Evolutionary conservation across 2,888 invertebrate genomes (phyloP).

Genomic region (Ctenicera cuprea): DNA sequence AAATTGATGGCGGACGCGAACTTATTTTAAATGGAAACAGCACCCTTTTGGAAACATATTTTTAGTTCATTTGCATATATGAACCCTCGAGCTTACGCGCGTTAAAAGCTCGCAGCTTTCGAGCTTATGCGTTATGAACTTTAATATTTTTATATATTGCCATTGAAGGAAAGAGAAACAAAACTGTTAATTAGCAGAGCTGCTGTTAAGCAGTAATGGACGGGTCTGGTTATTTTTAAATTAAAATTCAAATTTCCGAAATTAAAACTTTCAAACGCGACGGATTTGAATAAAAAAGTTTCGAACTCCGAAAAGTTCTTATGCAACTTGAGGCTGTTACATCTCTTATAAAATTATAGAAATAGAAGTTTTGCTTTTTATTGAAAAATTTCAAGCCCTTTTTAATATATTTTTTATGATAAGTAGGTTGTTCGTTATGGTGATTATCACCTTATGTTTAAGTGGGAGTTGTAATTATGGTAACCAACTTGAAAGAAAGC

Average conservation of each 20-base stretch:
- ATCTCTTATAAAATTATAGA: conserved; percentile 22
- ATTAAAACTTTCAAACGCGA: conserved; percentile 9
- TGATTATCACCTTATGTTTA: conserved; percentile 13
- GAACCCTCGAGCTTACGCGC: conserved; percentile 2
- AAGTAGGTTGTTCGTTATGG: conserved; percentile 8
- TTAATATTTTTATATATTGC: conserved; percentile 21
- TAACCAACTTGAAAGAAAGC: background rate
- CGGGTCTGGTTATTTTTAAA: conserved; percentile 16
- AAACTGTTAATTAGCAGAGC: conserved; percentile 12
- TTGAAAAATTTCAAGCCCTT: conserved; percentile 1
- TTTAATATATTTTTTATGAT: conserved; percentile 6
- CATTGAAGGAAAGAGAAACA: background rate
- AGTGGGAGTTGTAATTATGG: background rate
- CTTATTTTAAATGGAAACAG: conserved; percentile 33
- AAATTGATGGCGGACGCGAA: conserved; percentile 20
- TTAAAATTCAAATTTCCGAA: conserved; percentile 26
- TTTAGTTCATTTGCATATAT: conserved; percentile 31
- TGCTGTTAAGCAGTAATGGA: background rate
- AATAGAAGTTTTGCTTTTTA: conserved; percentile 14
- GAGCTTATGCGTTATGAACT: background rate
- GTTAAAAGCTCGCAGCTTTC: conserved; percentile 14
- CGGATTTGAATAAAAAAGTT: conserved; percentile 26
- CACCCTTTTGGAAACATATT: conserved; percentile 30
- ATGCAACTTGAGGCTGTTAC: conserved; percentile 4
- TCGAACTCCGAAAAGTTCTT: conserved; percentile 3